These are phyloP conservation scores for Phylloscopus collybita DNA, from an alignment of 2,797 vertebrate genomes.

Conservation along the genomic window DNA sequence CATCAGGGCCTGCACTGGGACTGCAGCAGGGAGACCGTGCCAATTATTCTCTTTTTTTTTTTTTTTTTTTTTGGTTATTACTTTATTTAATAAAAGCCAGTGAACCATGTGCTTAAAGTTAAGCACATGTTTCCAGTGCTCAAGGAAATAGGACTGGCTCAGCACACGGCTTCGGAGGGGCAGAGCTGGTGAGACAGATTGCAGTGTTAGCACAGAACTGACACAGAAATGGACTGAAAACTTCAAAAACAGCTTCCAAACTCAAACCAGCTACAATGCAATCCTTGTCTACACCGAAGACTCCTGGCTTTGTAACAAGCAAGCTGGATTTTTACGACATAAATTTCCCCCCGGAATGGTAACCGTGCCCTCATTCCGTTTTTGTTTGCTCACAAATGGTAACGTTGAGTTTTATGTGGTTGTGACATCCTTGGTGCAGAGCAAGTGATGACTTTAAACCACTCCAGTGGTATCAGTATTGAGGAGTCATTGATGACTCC, in stretches of 20 bases:
- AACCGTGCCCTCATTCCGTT: neutral
- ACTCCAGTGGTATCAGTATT: neutral
- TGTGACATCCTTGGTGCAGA: neutral
- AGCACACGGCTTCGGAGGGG: neutral
- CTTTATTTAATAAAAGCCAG: conserved; percentile 30
- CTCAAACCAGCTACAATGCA: neutral
- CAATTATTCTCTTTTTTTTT: neutral
- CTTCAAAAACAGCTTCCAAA: neutral
- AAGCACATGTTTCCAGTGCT: conserved; percentile 4
- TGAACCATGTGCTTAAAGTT: conserved; percentile 44
- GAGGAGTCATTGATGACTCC: neutral
- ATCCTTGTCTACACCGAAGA: neutral
- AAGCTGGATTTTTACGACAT: neutral
- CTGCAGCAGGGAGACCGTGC: neutral
- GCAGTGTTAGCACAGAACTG: neutral
- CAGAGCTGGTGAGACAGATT: neutral
- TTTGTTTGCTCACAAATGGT: neutral
- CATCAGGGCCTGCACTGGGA: neutral
- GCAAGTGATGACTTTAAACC: neutral
- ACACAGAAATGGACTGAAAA: conserved; percentile 20
- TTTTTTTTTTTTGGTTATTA: neutral
- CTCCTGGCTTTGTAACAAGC: neutral
- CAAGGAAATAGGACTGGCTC: neutral
- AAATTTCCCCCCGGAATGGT: neutral
- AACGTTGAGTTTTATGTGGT: neutral